These are phyloP conservation scores for Sebastes kiyomatsui DNA, from an alignment of 2,797 vertebrate species.

Conservation along the genomic window DNA sequence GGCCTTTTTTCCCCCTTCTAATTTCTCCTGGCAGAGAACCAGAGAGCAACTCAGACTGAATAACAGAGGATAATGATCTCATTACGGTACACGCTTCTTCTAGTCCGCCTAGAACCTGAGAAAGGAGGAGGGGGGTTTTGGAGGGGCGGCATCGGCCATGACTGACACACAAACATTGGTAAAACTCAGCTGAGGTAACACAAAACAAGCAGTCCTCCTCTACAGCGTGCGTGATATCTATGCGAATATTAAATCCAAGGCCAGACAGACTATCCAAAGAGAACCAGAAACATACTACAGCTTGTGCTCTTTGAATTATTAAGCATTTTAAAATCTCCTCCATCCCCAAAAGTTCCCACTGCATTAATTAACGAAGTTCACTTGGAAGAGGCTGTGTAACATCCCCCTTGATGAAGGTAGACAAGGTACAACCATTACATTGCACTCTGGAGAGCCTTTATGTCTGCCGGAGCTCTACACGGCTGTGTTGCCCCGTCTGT, in stretches of 20 bases:
- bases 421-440: constrained; percentile 58
- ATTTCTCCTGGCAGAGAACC: constrained; percentile 77
- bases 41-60: constrained; percentile 66
- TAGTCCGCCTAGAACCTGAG: constrained; percentile 41
- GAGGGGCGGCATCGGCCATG: constrained; percentile 18
- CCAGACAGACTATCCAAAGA: constrained; percentile 68
- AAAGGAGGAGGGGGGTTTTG: neutral
- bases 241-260: constrained; percentile 82
- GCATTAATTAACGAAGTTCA: constrained; percentile 71
- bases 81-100: constrained; percentile 72
- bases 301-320: constrained; percentile 85
- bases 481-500: constrained; percentile 5
- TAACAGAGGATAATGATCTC: constrained; percentile 81
- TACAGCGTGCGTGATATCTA: constrained; percentile 24
- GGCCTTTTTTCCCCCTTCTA: constrained; percentile 61
- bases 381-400: constrained; percentile 47
- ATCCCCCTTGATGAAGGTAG: constrained; percentile 59
- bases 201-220: constrained; percentile 24
- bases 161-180: constrained; percentile 45
- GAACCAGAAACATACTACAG: constrained; percentile 76
- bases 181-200: constrained; percentile 53
- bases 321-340: constrained; percentile 79
- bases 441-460: constrained; percentile 49
- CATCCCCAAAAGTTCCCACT: constrained; percentile 62
- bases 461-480: constrained; percentile 10